Evolutionary conservation across 2,888 invertebrate genomes (phyloP), one percentile per base, ranked within the genome.

Genomic region (Nomada ferruginata): DNA sequence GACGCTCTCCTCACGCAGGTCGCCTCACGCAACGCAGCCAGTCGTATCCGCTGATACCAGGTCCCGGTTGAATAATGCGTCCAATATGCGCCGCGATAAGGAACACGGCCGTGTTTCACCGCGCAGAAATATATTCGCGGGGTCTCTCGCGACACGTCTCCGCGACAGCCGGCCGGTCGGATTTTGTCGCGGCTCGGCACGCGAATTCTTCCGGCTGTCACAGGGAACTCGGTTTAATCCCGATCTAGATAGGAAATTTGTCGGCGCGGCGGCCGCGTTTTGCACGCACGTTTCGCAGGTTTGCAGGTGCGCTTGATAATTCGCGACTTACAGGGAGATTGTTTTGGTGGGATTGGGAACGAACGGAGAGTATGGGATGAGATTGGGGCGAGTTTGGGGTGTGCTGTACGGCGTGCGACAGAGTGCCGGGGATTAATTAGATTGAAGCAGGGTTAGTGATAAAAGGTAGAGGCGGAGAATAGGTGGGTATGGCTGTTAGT

Each of bases 21-120:
- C 68, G 66, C 66, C 66, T 68, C 81, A 79, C 79, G 79, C 83
- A 77, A 76, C 81, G 78, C 76, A 72, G 80, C 70, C 70, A 72
- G 47, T 64, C 74, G 82, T 81, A 74, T 74, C 79, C 73, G 76
- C 76, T 79, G 83, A 87, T 81, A 80, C 68, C 77, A 26, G 20
- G 52, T 20, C 57, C 66, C 74, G 77, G 68, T 72, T 82, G 88
- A 87, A 88, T 87, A 87, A 87, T 86, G 85, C 82, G 81, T 82
- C 83, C 87, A 85, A 87, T 87, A 88, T 84, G 76, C 70, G 65
- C 60, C 76, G 77, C 71, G 87, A 87, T 88, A 87, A 88, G 84
- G 74, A 78, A 76, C 82, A 69, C 36, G 44, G 60, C 20, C 59
- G 53, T 76, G 79, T 82, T 77, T 70, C 79, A 61, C 71, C 44